A percentile compares a stretch with the other conserved stretches of the same genome.
These are phyloP conservation scores for Perdita meconis DNA, from an alignment of 2,888 invertebrate genomes.

Conservation along the genomic window DNA sequence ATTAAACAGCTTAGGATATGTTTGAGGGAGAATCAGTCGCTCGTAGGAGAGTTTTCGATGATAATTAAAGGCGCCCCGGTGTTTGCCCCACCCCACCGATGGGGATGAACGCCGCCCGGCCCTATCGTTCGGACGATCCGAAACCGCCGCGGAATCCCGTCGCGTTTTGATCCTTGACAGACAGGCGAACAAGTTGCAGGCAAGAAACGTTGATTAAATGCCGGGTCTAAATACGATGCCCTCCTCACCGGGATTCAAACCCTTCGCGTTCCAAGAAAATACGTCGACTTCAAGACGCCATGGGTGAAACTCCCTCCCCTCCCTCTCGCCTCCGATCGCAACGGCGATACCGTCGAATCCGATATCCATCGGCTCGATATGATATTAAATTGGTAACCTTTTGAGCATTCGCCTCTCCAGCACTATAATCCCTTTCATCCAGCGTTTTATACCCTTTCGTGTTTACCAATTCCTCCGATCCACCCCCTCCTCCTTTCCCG, in stretches of 20 bases:
- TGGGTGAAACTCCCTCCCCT: too few species aligned
- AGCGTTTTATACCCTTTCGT: neutral
- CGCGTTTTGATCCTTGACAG: slow-evolving; percentile 5
- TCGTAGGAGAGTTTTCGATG: slow-evolving; percentile 34
- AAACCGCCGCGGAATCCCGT: slow-evolving; percentile 3
- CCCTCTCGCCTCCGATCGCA: neutral
- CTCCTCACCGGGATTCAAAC: too few species aligned
- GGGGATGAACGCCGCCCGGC: too few species aligned
- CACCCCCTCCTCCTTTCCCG: neutral
- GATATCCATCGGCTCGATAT: neutral
- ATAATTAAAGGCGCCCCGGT: slow-evolving; percentile 24
- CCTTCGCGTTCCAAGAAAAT: too few species aligned
- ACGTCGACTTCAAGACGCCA: neutral
- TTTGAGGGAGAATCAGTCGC: slow-evolving; percentile 33
- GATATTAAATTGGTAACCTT: slow-evolving; percentile 6
- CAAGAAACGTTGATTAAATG: too few species aligned
- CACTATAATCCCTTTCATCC: neutral
- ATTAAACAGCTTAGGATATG: slow-evolving; percentile 53
- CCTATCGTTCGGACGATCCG: neutral
- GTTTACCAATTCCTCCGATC: slow-evolving; percentile 2
- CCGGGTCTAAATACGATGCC: too few species aligned
- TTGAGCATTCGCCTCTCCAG: neutral
- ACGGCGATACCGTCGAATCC: neutral
- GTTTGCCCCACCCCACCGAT: neutral
- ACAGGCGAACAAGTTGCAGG: too few species aligned